phyloP scores from a whole-genome alignment of 1,140 invertebrate species.

The Notospermus geniculatus region DNA sequence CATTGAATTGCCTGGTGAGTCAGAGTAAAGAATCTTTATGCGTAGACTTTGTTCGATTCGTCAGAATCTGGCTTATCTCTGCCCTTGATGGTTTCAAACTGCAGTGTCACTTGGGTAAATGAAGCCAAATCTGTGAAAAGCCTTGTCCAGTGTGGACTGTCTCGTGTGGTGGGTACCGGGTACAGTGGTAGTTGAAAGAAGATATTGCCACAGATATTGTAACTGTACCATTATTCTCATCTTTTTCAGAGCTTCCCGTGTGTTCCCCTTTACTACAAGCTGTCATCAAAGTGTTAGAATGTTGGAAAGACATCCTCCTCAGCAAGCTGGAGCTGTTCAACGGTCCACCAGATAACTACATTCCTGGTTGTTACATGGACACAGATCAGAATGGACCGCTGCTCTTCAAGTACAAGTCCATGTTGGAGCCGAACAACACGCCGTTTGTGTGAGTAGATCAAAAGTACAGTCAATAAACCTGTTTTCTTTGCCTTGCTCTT shows the following conservation, averaged over 20 bases:
- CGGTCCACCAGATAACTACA: constrained; percentile 64
- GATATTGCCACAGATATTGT: too few relatives aligned
- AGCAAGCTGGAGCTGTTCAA: constrained; percentile 73
- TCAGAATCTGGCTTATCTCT: too few relatives aligned
- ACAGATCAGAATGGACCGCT: constrained; percentile 71
- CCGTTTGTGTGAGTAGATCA: constrained; percentile 77
- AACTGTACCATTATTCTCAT: not conserved
- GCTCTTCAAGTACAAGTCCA: constrained; percentile 87
- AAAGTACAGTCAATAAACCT: too few relatives aligned
- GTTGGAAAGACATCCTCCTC: constrained; percentile 82
- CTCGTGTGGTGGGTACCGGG: too few relatives aligned
- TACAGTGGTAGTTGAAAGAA: too few relatives aligned
- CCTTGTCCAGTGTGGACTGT: too few relatives aligned
- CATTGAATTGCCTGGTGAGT: constrained; percentile 82
- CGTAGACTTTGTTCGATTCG: too few relatives aligned
- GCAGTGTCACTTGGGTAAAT: too few relatives aligned
- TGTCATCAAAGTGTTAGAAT: constrained; percentile 76
- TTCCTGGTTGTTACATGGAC: constrained; percentile 54
- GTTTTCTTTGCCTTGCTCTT: too few relatives aligned
- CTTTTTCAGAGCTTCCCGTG: constrained; percentile 78
- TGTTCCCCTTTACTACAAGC: constrained; percentile 91
- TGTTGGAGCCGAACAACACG: constrained; percentile 91
- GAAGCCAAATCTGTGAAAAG: too few relatives aligned
- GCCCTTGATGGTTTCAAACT: too few relatives aligned
- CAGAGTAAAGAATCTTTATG: too few relatives aligned